A percentile compares a stretch with the other conserved stretches of the same genome.
Evolutionary conservation across 2,797 vertebrate species (phyloP).

Genomic region (Chelonia mydas): DNA sequence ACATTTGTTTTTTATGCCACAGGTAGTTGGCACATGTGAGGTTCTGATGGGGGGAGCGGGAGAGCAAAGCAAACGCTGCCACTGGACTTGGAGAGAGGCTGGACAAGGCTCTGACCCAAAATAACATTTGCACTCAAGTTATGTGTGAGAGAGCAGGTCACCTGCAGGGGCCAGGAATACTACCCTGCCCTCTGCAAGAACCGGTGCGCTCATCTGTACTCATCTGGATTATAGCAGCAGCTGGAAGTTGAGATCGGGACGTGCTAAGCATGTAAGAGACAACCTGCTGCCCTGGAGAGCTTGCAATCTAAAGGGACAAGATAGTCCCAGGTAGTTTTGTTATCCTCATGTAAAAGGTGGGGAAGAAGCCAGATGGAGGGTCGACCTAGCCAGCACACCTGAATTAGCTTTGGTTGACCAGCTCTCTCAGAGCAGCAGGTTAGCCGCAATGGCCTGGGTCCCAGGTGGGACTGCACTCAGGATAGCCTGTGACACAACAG

Average conservation of each 20-base stretch:
- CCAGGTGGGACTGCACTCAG: too few species aligned
- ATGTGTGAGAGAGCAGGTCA: not conserved
- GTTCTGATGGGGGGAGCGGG: not conserved
- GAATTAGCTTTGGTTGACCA: too few species aligned
- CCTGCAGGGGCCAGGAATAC: not conserved
- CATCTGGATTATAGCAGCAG: too few species aligned
- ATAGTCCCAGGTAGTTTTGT: not conserved
- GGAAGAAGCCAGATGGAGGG: not conserved
- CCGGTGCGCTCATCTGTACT: too few species aligned
- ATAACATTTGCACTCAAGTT: not conserved
- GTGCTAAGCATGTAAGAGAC: not conserved
- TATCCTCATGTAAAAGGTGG: not conserved
- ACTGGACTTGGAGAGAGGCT: not conserved
- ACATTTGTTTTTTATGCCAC: accelerated
- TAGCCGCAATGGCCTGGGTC: too few species aligned
- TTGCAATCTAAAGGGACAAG: not conserved
- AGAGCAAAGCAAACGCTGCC: not conserved
- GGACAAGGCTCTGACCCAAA: not conserved
- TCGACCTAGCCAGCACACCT: too few species aligned
- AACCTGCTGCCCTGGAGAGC: not conserved
- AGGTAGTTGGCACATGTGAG: not conserved
- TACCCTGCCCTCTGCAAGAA: not conserved
- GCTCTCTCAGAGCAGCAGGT: too few species aligned
- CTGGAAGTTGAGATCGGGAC: too few species aligned
- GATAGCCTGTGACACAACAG: too few species aligned